Conservation (phyloP, 2,797 vertebrate genomes). For the Cygnus olor region DNA sequence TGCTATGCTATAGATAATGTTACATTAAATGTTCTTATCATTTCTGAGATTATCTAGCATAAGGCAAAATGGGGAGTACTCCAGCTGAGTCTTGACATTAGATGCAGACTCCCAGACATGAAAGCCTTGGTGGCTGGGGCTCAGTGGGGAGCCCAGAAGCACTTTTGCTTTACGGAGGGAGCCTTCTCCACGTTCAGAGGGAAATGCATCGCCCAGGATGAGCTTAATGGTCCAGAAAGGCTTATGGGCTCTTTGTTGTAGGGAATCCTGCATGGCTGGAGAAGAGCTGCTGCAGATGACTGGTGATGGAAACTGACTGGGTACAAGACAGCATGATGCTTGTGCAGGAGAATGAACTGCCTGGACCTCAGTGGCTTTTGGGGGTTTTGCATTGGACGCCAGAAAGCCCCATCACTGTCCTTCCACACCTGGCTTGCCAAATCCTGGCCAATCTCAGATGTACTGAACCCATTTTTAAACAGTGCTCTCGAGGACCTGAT, state of each 20-base stretch:
- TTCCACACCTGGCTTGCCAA: not conserved
- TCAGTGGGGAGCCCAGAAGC: not conserved
- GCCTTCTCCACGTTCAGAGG: not conserved
- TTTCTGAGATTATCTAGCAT: not conserved
- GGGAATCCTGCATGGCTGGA: not conserved
- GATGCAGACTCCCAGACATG: not conserved
- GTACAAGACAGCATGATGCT: accelerated
- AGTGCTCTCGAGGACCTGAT: not conserved
- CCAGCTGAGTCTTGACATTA: not conserved
- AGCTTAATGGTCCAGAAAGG: not conserved
- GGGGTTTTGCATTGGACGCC: not conserved
- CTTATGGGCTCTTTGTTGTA: not conserved
- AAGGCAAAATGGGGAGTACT: not conserved
- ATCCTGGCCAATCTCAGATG: not conserved
- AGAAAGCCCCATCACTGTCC: not conserved
- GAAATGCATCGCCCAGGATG: not conserved
- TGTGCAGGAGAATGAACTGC: not conserved
- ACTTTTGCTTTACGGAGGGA: not conserved
- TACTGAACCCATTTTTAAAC: not conserved
- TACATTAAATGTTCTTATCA: not conserved
- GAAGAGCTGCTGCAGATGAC: not conserved
- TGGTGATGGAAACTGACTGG: not conserved
- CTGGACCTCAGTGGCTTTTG: not conserved
- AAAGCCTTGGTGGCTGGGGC: not conserved
- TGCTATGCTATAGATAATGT: not conserved